These are phyloP conservation scores for Macropis europaea DNA, from an alignment of 2,888 invertebrate genomes.

Conservation along the genomic window DNA sequence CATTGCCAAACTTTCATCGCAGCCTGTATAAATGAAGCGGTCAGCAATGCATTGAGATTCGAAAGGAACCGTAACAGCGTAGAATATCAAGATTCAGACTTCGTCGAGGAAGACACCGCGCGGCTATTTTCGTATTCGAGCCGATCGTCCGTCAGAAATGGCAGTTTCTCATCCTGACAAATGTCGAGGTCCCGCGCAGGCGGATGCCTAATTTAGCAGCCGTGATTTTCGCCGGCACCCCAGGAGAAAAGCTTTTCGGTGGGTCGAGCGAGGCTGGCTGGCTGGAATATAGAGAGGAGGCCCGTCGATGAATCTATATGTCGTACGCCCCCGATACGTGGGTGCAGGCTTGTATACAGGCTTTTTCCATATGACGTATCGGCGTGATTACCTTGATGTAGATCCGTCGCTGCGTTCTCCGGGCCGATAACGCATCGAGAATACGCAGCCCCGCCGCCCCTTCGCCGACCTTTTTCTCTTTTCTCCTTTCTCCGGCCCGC, in stretches of 20 bases:
- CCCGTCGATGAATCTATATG: constrained; percentile 54
- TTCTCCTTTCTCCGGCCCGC: constrained; percentile 34
- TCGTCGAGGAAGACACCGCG: too few species aligned
- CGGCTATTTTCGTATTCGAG: too few species aligned
- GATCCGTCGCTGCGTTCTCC: constrained; percentile 60
- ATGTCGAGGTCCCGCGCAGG: constrained; percentile 63
- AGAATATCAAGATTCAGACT: too few species aligned
- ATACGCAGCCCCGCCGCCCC: constrained; percentile 39
- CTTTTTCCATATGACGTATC: constrained; percentile 69
- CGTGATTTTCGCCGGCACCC: constrained; percentile 64
- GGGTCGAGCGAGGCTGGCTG: too few species aligned
- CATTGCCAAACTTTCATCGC: too few species aligned
- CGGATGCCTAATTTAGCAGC: constrained; percentile 70
- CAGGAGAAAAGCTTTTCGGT: constrained; percentile 8
- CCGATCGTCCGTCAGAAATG: constrained; percentile 12
- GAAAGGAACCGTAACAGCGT: too few species aligned
- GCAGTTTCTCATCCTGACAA: constrained; percentile 59
- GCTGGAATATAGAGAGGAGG: constrained; percentile 30
- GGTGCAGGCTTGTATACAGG: constrained; percentile 28
- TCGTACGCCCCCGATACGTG: neutral
- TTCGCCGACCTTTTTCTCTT: constrained; percentile 42
- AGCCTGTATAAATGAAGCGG: too few species aligned
- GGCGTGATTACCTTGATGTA: constrained; percentile 71
- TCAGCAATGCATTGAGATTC: too few species aligned
- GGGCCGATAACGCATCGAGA: constrained; percentile 59